Base-by-base conservation (phyloP, 2,888 invertebrate species). In the Phalangium opilio region DNA sequence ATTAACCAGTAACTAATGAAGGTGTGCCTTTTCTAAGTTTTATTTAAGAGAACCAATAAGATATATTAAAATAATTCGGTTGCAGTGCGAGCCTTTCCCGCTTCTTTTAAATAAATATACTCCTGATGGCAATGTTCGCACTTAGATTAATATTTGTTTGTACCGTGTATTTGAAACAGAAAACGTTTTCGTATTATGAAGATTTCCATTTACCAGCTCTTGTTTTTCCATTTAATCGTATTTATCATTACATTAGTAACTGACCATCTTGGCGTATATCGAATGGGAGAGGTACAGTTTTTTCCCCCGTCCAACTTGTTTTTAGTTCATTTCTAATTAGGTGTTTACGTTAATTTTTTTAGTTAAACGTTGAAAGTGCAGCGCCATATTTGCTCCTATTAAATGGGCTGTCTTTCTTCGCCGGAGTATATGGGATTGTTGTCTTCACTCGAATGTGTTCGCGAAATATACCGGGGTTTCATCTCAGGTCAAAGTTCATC, bases 401-500 rank as follows among this genome's bases (percentile, higher is more conserved):
- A 33, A 55, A 55, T 43, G 50, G 50, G 33, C 41, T 50, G 5
- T 57, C 57, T 17, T 55, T 57, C 41, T 52, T 57, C 44, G 44
- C 57, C 27, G 57, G 57, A 12, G 50, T 55, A 15, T 57, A 57
- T 40, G 55, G 53, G n/a, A 45, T 57, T 14, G 54, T 52, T 11
- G 54, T 57, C 21, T 57, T 54, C 47, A 51, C 46, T 34, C 54
- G 54, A 35, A 54, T 55, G 39, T 47, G 55, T 32, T 51, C 57
- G 18, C 38, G 43, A 11, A 35, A 51, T 17, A 49, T 57, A n/a
- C 38, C 44, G 19, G 55, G 54, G n/a, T 55, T 51, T 40, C 52
- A 51, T 43, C 52, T 57, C 20, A 42, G 53, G 32, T 48, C 51
- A 41, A 57, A 57, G 46, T 57, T 57, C 36, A 44, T 53, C 12